Conservation (phyloP, 2,888 invertebrate genomes). For the Kryphioiulus occultus region DNA sequence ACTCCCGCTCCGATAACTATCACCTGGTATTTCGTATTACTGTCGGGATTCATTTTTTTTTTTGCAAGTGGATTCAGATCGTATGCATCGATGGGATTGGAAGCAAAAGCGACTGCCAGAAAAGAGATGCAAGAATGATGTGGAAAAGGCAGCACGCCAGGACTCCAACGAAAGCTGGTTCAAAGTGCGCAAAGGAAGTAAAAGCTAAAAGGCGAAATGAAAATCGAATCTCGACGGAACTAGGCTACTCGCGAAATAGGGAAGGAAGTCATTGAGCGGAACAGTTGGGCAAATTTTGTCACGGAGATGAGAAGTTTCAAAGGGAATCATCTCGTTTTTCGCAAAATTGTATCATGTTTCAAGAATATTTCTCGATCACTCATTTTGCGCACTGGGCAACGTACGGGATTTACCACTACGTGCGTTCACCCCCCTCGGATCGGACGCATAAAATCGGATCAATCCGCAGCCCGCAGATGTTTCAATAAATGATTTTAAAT, state of each 20-base stretch:
- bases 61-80: background rate
- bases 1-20: conserved; percentile 45
- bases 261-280: background rate
- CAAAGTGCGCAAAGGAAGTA: background rate
- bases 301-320: too few relatives aligned
- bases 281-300: background rate
- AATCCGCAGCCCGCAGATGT: too few relatives aligned
- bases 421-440: too few relatives aligned
- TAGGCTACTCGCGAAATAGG: conserved; percentile 1
- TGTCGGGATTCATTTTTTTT: background rate
- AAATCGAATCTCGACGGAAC: conserved; percentile 8
- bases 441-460: too few relatives aligned
- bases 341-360: too few relatives aligned
- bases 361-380: too few relatives aligned
- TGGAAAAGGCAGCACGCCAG: background rate
- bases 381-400: too few relatives aligned
- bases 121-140: background rate
- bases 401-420: too few relatives aligned
- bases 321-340: too few relatives aligned
- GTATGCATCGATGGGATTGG: background rate
- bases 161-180: background rate
- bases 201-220: too few relatives aligned
- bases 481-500: too few relatives aligned
- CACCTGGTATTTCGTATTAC: conserved; percentile 10
- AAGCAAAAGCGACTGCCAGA: too few relatives aligned